Conservation (phyloP, 2,888 invertebrate species). For the Cataglyphis albicans region DNA sequence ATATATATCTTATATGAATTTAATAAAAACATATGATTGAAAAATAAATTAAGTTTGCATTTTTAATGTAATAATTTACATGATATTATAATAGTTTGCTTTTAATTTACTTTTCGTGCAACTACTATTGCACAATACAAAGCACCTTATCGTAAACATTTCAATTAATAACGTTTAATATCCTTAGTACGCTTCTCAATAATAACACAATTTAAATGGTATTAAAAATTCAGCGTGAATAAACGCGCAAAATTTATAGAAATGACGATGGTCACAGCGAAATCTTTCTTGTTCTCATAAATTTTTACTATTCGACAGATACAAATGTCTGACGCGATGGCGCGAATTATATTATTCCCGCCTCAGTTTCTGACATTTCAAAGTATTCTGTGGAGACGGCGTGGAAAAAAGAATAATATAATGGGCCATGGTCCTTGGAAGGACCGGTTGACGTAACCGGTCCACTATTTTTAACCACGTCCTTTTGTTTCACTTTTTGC, state of each 20-base stretch:
- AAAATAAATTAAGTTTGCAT: background rate
- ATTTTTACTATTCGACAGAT: background rate
- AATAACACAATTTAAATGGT: slow-evolving; percentile 2
- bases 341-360: slow-evolving; percentile 20
- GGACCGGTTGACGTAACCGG: slow-evolving; percentile 70
- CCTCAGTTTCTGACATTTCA: slow-evolving; percentile 44
- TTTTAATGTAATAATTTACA: slow-evolving; percentile 3
- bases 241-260: background rate
- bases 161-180: slow-evolving; percentile 11
- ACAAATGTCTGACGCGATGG: slow-evolving; percentile 2
- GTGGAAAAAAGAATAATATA: slow-evolving; percentile 46
- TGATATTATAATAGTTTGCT: background rate
- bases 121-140: background rate
- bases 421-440: slow-evolving; percentile 51
- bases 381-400: slow-evolving; percentile 19
- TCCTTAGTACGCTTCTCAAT: background rate
- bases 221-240: slow-evolving; percentile 12
- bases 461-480: slow-evolving; percentile 70
- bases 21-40: background rate
- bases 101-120: slow-evolving; percentile 1
- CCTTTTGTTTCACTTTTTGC: slow-evolving; percentile 64
- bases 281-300: background rate
- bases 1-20: background rate
- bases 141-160: background rate
- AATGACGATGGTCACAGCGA: background rate